Evolutionary conservation across 2,888 invertebrate species (phyloP).

Genomic region (Cremastobaeus sp.): DNA sequence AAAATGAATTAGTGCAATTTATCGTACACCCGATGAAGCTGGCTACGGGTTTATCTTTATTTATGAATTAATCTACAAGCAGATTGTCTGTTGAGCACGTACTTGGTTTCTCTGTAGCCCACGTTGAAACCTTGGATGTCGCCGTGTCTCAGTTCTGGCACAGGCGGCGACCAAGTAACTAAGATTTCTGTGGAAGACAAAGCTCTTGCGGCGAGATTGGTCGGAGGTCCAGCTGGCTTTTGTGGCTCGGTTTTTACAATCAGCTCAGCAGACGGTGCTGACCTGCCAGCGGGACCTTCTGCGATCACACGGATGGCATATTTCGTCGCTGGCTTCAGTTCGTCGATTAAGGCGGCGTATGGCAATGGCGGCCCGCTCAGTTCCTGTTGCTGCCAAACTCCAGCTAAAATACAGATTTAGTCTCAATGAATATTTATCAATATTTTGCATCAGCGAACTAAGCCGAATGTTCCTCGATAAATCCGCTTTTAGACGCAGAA

Average conservation of each 20-base stretch:
- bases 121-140: conserved; percentile 88
- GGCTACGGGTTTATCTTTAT: not conserved
- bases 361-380: conserved; percentile 82
- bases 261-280: conserved; percentile 83
- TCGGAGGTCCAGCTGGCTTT: conserved; percentile 84
- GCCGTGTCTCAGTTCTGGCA: conserved; percentile 85
- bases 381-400: conserved; percentile 84
- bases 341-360: conserved; percentile 83
- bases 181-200: conserved; percentile 86
- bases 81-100: conserved; percentile 16
- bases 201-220: conserved; percentile 84
- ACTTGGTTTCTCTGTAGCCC: conserved; percentile 81
- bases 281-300: conserved; percentile 86
- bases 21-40: not conserved
- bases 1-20: conserved; percentile 4
- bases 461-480: no score
- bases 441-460: no score
- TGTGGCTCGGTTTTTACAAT: conserved; percentile 84
- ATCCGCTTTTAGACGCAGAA: no score
- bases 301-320: conserved; percentile 86
- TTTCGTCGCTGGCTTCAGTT: conserved; percentile 84
- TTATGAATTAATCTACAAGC: not conserved
- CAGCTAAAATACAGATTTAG: conserved; percentile 74
- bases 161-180: conserved; percentile 87
- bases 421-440: conserved; percentile 9